These are phyloP conservation scores for Lasioglossum marginatum DNA, from an alignment of 2,888 invertebrate species.

Conservation along the genomic window DNA sequence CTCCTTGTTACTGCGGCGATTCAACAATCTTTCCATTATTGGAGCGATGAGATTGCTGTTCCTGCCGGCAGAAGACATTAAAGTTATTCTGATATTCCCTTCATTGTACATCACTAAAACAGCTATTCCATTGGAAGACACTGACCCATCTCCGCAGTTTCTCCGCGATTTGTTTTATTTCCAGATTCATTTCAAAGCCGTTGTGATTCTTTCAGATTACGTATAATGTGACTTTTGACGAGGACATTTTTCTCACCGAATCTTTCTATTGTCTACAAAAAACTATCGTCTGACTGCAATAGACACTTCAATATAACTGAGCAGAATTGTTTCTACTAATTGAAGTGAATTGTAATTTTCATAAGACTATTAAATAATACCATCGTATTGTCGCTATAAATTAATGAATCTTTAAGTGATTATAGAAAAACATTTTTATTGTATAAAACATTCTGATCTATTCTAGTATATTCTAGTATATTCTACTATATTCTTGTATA, in stretches of 20 bases:
- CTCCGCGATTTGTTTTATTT: not conserved
- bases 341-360: not conserved
- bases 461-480: too few species aligned
- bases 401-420: not conserved
- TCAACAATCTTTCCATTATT: slow-evolving; percentile 29
- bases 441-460: too few species aligned
- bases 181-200: not conserved
- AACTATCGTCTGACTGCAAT: not conserved
- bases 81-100: not conserved
- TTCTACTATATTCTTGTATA: too few species aligned
- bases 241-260: not conserved
- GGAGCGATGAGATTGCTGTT: not conserved
- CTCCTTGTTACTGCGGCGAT: slow-evolving; percentile 20
- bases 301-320: too few species aligned
- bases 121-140: not conserved
- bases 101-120: not conserved
- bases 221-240: not conserved
- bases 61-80: not conserved
- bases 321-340: not conserved
- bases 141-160: not conserved
- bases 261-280: not conserved
- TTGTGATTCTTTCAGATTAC: not conserved
- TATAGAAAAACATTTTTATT: not conserved
- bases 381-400: not conserved
- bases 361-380: too few species aligned